Conservation (phyloP, 2,113 vertebrate genomes). For the Eubucco bourcierii region DNA sequence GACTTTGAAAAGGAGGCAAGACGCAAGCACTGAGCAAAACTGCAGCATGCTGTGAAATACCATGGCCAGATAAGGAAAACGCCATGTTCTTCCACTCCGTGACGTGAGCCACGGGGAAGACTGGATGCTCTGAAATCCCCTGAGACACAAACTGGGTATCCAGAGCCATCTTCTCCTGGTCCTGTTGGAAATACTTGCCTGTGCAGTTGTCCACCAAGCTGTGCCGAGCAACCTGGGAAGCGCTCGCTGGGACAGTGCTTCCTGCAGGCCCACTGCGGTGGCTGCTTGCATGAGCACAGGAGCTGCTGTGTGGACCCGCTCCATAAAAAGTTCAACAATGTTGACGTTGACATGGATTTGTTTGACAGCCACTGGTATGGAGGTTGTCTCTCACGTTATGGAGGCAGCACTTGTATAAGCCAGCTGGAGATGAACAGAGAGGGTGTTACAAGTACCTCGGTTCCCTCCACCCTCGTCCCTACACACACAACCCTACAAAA, state of each 20-base stretch:
- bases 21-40: conserved; percentile 66
- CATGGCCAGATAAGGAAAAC: conserved; percentile 24
- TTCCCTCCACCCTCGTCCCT: conserved; percentile 44
- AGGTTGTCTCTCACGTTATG: not conserved
- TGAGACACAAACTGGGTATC: not conserved
- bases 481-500: conserved; percentile 52
- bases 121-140: not conserved
- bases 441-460: conserved; percentile 1
- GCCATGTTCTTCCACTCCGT: not conserved
- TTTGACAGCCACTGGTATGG: not conserved
- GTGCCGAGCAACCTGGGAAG: not conserved
- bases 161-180: not conserved
- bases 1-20: conserved; percentile 72
- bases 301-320: not conserved
- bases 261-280: fast-evolving
- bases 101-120: not conserved
- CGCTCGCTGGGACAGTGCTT: fast-evolving
- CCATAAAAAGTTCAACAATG: not conserved
- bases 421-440: conserved; percentile 50
- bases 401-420: conserved; percentile 40
- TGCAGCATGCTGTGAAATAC: not conserved
- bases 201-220: not conserved
- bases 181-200: not conserved
- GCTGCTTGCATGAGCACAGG: fast-evolving
- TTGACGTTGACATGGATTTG: not conserved